phyloP scores from a whole-genome alignment of 1,140 invertebrate genomes.

The Zaprionus capensis region DNA sequence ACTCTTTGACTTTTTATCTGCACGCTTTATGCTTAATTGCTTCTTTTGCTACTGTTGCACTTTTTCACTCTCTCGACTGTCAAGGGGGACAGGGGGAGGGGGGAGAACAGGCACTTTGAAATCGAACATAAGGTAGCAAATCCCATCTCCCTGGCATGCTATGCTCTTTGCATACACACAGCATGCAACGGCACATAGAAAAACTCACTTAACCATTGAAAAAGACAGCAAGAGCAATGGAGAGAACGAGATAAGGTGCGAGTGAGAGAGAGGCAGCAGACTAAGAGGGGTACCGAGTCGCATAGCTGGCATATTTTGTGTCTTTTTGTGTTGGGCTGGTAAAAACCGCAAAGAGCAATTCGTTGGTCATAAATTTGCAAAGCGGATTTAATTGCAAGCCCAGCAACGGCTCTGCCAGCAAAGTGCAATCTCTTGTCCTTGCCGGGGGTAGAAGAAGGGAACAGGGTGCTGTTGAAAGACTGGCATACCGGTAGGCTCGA shows the following conservation, averaged over 20 bases:
- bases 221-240: slow-evolving; percentile 1
- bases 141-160: slow-evolving; percentile 2
- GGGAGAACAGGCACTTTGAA: slow-evolving; percentile 42
- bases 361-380: slow-evolving; percentile 66
- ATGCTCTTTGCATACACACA: slow-evolving; percentile 28
- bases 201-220: slow-evolving; percentile 35
- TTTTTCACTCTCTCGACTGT: slow-evolving; percentile 2
- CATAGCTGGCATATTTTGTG: slow-evolving; percentile 44
- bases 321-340: slow-evolving; percentile 33
- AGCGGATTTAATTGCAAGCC: slow-evolving; percentile 59
- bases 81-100: not conserved
- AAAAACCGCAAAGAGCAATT: slow-evolving; percentile 63
- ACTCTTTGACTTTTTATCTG: slow-evolving; percentile 62
- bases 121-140: slow-evolving; percentile 58
- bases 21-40: slow-evolving; percentile 64
- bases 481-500: slow-evolving; percentile 13
- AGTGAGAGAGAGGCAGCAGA: not conserved
- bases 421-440: slow-evolving; percentile 56
- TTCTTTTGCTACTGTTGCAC: slow-evolving; percentile 46
- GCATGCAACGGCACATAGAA: slow-evolving; percentile 6
- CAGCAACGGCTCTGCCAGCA: slow-evolving; percentile 26
- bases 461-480: not conserved
- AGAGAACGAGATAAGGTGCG: not conserved
- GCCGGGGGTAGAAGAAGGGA: not conserved
- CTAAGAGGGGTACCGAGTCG: not conserved